These are phyloP conservation scores for Hoplias malabaricus DNA, from an alignment of 2,113 vertebrate species.

Conservation along the genomic window DNA sequence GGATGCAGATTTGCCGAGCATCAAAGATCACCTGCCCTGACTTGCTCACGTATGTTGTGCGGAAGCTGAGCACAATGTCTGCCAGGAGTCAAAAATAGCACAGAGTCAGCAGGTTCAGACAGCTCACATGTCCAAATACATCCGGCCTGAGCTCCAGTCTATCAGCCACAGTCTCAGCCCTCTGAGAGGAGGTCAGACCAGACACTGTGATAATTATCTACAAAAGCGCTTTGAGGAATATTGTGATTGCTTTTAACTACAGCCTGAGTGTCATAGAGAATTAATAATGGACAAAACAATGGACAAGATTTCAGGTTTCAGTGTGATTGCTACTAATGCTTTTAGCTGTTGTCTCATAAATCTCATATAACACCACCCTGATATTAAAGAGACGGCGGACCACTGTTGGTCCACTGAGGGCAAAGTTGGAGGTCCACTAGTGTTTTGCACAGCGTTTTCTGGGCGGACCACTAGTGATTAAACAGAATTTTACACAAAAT, in stretches of 20 bases:
- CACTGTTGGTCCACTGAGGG: too few species aligned
- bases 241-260: neutral
- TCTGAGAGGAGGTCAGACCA: neutral
- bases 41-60: slow-evolving; percentile 97
- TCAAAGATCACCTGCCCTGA: slow-evolving; percentile 98
- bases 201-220: neutral
- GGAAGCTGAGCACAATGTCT: slow-evolving; percentile 98
- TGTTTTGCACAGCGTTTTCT: too few species aligned
- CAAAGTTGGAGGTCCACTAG: too few species aligned
- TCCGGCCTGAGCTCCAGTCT: neutral
- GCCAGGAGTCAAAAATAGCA: slow-evolving; percentile 24
- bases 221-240: neutral
- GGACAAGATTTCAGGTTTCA: too few species aligned
- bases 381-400: too few species aligned
- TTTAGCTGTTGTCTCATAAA: too few species aligned
- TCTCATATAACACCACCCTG: too few species aligned
- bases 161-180: neutral
- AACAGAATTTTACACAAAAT: too few species aligned
- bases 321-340: too few species aligned
- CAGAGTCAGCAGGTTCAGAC: slow-evolving; percentile 1
- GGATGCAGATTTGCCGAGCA: slow-evolving; percentile 96
- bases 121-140: neutral
- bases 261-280: neutral
- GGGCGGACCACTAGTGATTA: too few species aligned
- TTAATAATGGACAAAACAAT: neutral